These are phyloP conservation scores for Thalassarche chlororhynchos DNA, from an alignment of 2,113 vertebrate genomes.

Conservation along the genomic window DNA sequence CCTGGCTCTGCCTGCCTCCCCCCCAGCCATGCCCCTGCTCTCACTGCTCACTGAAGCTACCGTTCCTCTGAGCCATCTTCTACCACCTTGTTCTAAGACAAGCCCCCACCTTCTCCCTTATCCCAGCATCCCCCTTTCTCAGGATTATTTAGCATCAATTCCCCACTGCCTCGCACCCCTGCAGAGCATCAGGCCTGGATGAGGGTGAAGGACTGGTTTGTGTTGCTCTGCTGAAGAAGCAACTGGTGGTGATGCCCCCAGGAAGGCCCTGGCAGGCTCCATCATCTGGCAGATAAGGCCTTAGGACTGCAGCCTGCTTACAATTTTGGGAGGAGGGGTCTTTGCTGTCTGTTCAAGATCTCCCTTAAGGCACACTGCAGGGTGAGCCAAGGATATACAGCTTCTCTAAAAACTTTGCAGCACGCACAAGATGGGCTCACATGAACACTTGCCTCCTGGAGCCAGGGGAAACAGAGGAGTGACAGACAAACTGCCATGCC, in stretches of 20 bases:
- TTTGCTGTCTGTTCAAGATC: not conserved
- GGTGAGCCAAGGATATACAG: not conserved
- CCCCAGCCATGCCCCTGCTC: not conserved
- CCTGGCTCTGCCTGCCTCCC: not conserved
- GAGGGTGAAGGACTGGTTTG: not conserved
- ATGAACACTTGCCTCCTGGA: not conserved
- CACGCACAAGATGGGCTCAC: rapidly evolving
- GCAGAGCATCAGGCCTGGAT: not conserved
- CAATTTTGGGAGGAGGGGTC: rapidly evolving
- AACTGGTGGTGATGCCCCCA: rapidly evolving
- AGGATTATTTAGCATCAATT: not conserved
- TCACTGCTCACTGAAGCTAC: not conserved
- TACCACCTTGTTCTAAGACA: not conserved
- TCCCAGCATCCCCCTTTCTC: not conserved
- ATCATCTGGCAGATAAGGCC: rapidly evolving
- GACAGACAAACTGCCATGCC: not conserved
- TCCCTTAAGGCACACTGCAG: not conserved
- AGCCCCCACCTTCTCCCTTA: not conserved
- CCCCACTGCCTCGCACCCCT: not conserved
- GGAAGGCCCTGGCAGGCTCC: not conserved
- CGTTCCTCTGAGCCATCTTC: not conserved
- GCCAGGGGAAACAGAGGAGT: too few relatives aligned
- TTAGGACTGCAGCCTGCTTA: rapidly evolving
- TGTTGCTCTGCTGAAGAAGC: not conserved
- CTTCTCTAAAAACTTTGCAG: not conserved